Percentiles rank a stretch among this genome's conserved stretches.
phyloP scores from a whole-genome alignment of 2,113 vertebrate genomes.

The Petaurus breviceps region DNA sequence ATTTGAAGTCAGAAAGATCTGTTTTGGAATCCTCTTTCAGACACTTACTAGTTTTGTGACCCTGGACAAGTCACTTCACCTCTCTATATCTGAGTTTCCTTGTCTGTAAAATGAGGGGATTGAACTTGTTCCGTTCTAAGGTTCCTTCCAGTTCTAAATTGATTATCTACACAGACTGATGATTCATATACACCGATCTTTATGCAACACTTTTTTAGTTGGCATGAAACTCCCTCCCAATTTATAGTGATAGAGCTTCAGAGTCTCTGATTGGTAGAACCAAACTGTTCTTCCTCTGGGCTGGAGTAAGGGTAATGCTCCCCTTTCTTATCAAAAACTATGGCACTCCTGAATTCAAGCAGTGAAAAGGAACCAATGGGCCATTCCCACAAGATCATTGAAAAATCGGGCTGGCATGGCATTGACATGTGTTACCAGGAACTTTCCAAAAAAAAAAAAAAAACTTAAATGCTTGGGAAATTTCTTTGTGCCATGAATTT shows the following conservation, averaged over 20 bases:
- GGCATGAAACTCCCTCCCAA: background rate
- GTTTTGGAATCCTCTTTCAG: background rate
- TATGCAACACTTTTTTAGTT: background rate
- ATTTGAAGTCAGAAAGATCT: background rate
- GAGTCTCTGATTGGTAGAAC: background rate
- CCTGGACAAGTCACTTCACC: no score
- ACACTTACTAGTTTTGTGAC: background rate
- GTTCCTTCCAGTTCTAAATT: background rate
- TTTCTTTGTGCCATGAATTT: constrained; percentile 17
- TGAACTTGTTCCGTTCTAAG: background rate
- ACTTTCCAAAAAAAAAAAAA: background rate
- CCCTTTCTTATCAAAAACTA: background rate
- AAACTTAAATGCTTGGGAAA: background rate
- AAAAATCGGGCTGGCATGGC: background rate
- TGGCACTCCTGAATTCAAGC: background rate
- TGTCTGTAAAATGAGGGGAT: background rate
- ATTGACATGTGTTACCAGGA: constrained; percentile 9
- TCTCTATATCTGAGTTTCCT: background rate
- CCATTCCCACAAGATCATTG: background rate
- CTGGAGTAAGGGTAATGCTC: background rate
- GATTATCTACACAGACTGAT: background rate
- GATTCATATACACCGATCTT: background rate
- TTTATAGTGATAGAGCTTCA: background rate
- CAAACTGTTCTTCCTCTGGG: background rate
- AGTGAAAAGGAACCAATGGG: background rate